A percentile compares a stretch with the other conserved stretches of the same genome.
Conservation (phyloP, 2,797 vertebrate genomes). For the Catharus ustulatus region DNA sequence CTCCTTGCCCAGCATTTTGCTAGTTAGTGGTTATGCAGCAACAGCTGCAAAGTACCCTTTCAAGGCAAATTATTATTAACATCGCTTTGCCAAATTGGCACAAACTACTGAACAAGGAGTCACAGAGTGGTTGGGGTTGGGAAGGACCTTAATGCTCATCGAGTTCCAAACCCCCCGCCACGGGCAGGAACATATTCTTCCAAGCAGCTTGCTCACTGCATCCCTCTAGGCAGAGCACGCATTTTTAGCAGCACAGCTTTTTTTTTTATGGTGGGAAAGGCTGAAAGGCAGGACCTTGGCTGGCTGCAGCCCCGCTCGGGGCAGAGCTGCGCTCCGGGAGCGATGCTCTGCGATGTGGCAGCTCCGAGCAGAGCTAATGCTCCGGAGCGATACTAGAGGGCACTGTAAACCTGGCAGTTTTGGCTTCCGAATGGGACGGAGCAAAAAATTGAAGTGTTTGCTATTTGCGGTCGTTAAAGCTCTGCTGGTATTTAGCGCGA, state of each 20-base stretch:
- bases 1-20: constrained; percentile 31
- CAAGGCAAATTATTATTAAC: neutral
- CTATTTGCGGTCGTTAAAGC: constrained; percentile 21
- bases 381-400: constrained; percentile 62
- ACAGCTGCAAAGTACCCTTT: constrained; percentile 16
- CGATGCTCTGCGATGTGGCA: neutral
- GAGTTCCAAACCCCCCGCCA: neutral
- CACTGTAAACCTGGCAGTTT: constrained; percentile 65
- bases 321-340: neutral
- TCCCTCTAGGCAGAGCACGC: neutral
- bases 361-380: constrained; percentile 27
- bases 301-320: neutral
- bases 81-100: neutral
- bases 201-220: neutral
- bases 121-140: neutral
- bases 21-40: constrained; percentile 24
- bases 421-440: constrained; percentile 11
- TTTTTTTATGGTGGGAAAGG: accelerated
- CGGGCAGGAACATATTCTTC: neutral
- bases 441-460: constrained; percentile 21
- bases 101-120: neutral
- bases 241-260: accelerated
- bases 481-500: neutral
- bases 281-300: accelerated
- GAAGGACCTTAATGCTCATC: neutral